Evolutionary conservation across 2,888 invertebrate species (phyloP), one percentile per base, ranked within the genome.

Genomic region (Acrocyrtus sp.): DNA sequence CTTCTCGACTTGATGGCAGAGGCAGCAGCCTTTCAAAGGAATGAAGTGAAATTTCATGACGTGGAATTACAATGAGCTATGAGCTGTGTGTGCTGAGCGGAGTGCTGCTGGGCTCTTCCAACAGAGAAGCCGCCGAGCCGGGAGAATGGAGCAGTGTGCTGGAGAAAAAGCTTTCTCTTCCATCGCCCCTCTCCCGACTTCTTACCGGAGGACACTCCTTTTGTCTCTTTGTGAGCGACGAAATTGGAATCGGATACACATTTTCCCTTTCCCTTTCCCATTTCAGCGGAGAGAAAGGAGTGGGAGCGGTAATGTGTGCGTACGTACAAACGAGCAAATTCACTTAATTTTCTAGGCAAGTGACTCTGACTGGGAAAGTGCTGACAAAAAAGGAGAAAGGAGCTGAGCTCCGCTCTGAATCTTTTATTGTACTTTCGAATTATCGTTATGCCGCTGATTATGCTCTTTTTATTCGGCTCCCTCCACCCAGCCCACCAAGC

Each of bases 1-100:
- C 39, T 39, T 12, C 39, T 39, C 39, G 39, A 39, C 12, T 39
- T 39, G 8, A 39, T 39, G 39, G n/a, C 5, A 47, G n/a, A 47
- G n/a, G 5, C n/a, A 17, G 22, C 6, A 56, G 65, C 29, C 56
- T 65, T 66, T 66, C 57, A 66, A 66, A 66, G 56, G 50, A 66
- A 66, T 66, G 57, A 66, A 66, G 57, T 66, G 66, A 66, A n/a
- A 66, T 66, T 66, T 66, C 56, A 48, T 66, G 57, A 39, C 57
- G 24, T 66, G 57, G 57, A 66, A 66, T 66, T 66, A 66, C 65
- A 65, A 66, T 66, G 66, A 66, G 66, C 5, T 34, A 57, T 66
- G 65, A 57, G 57, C 41, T 27, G 34, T 57, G 57, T 66, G 57
- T n/a, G n/a, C n/a, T n/a, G n/a, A n/a, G n/a, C n/a, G n/a, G n/a